Evolutionary conservation across 2,888 invertebrate species (phyloP).

Genomic region (Erannis defoliaria): DNA sequence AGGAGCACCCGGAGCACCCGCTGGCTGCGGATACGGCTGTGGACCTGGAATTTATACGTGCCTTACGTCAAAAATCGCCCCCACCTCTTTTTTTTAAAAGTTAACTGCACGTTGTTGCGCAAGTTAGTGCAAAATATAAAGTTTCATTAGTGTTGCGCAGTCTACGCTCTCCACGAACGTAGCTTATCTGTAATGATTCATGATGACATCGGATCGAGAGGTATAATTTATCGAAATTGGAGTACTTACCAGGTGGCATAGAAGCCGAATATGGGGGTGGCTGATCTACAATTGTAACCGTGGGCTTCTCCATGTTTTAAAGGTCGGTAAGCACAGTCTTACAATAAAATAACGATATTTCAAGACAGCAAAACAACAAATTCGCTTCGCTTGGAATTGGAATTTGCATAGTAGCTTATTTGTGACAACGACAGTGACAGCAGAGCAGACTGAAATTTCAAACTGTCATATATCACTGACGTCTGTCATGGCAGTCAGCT

Average conservation of each 20-base stretch:
- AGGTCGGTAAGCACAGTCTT: constrained; percentile 13
- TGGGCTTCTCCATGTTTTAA: constrained; percentile 72
- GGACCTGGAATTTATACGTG: constrained; percentile 50
- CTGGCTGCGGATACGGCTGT: constrained; percentile 47
- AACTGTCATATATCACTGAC: no score
- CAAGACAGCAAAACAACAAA: constrained; percentile 33
- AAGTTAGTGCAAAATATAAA: constrained; percentile 24
- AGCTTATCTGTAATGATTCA: constrained; percentile 71
- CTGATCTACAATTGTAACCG: constrained; percentile 67
- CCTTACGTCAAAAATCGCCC: constrained; percentile 3
- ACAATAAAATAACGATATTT: constrained; percentile 31
- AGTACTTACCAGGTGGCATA: constrained; percentile 64
- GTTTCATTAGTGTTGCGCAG: constrained; percentile 51
- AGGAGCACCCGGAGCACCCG: constrained; percentile 54
- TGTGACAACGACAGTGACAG: no score
- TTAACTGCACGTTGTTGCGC: constrained; percentile 13
- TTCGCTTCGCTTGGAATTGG: neutral
- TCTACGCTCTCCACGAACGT: constrained; percentile 45
- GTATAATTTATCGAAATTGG: constrained; percentile 24
- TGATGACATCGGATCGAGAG: constrained; percentile 24
- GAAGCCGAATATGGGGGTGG: constrained; percentile 86
- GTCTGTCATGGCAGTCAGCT: no score
- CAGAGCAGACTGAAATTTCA: no score
- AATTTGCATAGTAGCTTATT: no score
- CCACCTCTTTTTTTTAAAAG: constrained; percentile 4